Percentiles rank a stretch among this genome's conserved stretches.
Evolutionary conservation across 2,797 vertebrate species (phyloP).

Genomic region (Monodelphis domestica): DNA sequence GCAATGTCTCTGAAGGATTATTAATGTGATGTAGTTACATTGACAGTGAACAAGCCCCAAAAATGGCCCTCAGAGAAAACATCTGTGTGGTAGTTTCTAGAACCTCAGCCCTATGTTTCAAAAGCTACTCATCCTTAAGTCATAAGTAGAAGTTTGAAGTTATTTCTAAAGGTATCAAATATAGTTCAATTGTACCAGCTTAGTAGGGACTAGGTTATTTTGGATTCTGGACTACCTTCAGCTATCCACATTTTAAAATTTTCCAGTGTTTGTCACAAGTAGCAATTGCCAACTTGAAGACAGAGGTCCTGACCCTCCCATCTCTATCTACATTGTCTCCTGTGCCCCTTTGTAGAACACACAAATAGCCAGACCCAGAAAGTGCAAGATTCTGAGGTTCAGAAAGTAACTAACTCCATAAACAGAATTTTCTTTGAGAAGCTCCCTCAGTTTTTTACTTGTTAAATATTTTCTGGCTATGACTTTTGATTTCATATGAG

Average conservation of each 20-base stretch:
- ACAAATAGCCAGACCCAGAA: not conserved
- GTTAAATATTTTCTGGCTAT: not conserved
- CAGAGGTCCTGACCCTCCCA: not conserved
- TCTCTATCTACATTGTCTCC: not conserved
- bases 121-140: not conserved
- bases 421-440: not conserved
- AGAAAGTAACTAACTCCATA: not conserved
- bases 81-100: conserved; percentile 44
- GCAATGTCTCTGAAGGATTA: conserved; percentile 20
- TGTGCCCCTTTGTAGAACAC: not conserved
- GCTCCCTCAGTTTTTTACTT: not conserved
- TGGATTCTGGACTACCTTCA: conserved; percentile 14
- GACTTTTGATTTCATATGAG: not conserved
- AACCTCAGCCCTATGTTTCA: not conserved
- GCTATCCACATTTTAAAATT: not conserved
- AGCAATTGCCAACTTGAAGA: conserved; percentile 9
- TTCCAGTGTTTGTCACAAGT: not conserved
- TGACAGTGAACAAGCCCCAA: conserved; percentile 17
- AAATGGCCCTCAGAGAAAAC: conserved; percentile 27
- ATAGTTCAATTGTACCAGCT: not conserved
- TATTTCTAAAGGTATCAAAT: not conserved
- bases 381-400: not conserved
- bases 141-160: not conserved
- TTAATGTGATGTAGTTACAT: conserved; percentile 33
- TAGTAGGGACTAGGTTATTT: not conserved